Conservation (phyloP, 2,113 vertebrate species). For the Cyanistes caeruleus region DNA sequence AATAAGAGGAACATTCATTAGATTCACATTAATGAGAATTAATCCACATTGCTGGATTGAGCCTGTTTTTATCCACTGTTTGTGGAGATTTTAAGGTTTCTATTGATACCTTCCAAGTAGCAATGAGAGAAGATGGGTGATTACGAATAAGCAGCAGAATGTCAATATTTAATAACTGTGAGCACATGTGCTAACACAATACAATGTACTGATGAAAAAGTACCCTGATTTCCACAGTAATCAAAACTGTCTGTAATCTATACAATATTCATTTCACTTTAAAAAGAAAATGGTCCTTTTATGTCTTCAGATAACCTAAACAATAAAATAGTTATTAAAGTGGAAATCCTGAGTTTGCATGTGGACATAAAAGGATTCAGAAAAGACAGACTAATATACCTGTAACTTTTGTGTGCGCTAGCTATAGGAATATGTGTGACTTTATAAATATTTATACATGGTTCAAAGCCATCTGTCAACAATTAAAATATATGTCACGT, state of each 20-base stretch:
- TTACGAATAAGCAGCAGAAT: not conserved
- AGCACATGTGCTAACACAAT: not conserved
- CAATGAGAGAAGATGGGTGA: not conserved
- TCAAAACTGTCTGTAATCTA: not conserved
- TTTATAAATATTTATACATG: conserved; percentile 60
- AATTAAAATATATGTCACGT: conserved; percentile 55
- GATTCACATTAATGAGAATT: not conserved
- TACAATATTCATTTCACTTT: not conserved
- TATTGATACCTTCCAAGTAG: not conserved
- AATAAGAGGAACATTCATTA: not conserved
- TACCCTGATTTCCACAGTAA: not conserved
- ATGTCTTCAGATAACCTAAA: not conserved
- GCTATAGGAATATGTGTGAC: not conserved
- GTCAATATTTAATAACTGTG: not conserved
- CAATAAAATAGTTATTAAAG: not conserved
- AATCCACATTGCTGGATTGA: not conserved
- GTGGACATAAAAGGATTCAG: not conserved
- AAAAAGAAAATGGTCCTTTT: not conserved
- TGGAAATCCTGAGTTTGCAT: not conserved
- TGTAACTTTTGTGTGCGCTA: not conserved
- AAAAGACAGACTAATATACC: conserved; percentile 3
- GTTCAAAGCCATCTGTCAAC: conserved; percentile 63
- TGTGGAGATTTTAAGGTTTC: not conserved
- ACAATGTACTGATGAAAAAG: not conserved
- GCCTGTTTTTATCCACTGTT: not conserved